Evolutionary conservation across 2,797 vertebrate species (phyloP).

Genomic region (Dendrocincla tyrannina): DNA sequence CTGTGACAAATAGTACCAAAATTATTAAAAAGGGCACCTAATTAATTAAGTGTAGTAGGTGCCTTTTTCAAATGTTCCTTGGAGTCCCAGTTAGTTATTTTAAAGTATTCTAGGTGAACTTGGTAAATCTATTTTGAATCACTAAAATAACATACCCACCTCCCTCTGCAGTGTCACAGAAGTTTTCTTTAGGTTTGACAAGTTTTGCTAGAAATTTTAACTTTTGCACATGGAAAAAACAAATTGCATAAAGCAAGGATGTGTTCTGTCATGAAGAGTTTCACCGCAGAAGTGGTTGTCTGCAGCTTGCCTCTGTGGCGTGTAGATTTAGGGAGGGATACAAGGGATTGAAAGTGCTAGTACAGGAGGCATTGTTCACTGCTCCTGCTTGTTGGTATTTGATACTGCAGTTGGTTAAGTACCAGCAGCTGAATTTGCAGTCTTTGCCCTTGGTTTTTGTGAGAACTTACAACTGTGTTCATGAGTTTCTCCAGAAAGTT

Average conservation of each 20-base stretch:
- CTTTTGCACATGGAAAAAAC: background rate
- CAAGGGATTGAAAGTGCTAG: background rate
- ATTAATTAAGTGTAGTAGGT: background rate
- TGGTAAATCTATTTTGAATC: background rate
- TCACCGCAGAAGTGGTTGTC: background rate
- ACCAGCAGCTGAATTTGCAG: background rate
- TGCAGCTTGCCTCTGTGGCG: background rate
- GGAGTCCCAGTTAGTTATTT: background rate
- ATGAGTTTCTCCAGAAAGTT: conserved; percentile 38
- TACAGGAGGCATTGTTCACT: background rate
- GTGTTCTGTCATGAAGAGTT: background rate
- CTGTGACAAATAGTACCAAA: conserved; percentile 48
- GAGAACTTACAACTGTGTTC: background rate
- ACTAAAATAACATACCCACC: background rate
- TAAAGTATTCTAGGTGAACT: background rate
- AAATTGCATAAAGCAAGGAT: background rate
- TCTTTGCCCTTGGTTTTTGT: conserved; percentile 16
- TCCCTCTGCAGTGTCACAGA: background rate
- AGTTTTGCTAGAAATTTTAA: background rate
- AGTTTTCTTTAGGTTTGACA: background rate
- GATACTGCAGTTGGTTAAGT: background rate
- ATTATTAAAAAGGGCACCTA: conserved; percentile 19
- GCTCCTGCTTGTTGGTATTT: background rate
- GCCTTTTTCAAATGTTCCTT: background rate
- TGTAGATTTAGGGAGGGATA: background rate